Evolutionary conservation across 1,140 invertebrate genomes (phyloP), one percentile per base, ranked within the genome.

Genomic region (Philotrypesis tridentata): DNA sequence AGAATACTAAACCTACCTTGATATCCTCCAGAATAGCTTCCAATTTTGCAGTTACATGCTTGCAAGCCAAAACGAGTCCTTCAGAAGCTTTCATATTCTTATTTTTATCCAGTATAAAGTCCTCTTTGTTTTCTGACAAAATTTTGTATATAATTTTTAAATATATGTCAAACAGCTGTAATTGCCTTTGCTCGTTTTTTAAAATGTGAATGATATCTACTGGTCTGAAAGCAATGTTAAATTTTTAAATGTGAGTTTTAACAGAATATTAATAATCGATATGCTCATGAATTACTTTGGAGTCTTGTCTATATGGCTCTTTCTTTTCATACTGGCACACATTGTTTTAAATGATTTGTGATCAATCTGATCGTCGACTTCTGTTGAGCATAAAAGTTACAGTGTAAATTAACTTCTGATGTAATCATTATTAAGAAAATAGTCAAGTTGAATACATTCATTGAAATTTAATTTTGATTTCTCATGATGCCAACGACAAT

Each of bases 61-160:
- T 4, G 33, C 12, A 82, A 33, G 48, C 73, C 23, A 17, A 21
- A 8, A 29, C 31, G n/a, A 76, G 37, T 25, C 23, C 80, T 71
- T 76, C 1, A n/a, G 80, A 76, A n/a, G 29, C 25, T 76, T 76
- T 82, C n/a, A 71, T 43, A 71, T 76, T 77, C 63, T 76, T 61
- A 71, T 82, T 61, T 9, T 17, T 70, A 4, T 76, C 80, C n/a
- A 82, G 25, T 61, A 71, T 76, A 27, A 37, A 70, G 76, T 82
- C 73, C 11, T n/a, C 14, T 29, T 27, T 60, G 11, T 71, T 70
- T 23, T 37, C 1, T 76, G 43, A n/a, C 11, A 68, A 37, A 31
- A 70, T 0, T 29, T 27, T 61, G 11, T 63, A 29, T n/a, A 63
- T 5, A 43, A 43, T 76, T 14, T 76, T 71, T 3, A 76, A 2